Base-by-base conservation (phyloP, 1,140 invertebrate genomes). In the Drosophila kanapiae region DNA sequence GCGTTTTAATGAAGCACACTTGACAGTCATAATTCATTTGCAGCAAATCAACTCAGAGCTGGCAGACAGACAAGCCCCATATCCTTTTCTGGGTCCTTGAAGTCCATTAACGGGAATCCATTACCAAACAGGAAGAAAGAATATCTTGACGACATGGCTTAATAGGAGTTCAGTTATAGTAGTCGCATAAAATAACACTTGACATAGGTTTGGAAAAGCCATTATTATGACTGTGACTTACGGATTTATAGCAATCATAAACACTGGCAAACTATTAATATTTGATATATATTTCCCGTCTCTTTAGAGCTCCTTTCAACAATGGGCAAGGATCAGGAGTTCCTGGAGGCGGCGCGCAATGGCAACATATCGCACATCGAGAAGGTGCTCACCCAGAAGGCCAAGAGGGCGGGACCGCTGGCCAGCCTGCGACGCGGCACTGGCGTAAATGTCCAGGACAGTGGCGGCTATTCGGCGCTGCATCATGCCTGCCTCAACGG, bases 281-380 rank as follows among this genome's bases (percentile, higher is more conserved):
- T 23, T 23, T 31, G 31, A 43, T 3, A n/a, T 6, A 29, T 3
- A 1, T 35, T 37, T 64, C 54, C 29, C 63, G 63, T 37, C 47
- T 43, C 14, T 33, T 45, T 40, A 38, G 31, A 80, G 45, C 47
- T 38, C 43, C 18, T 54, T 10, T 18, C 1, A 3, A 78, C 49
- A 49, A 98, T 99, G 97, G 98, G 98, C 92, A 98, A 98, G 94
- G 98, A 99, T 93, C 97, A 98, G 93, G 98, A 99, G 94, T 95
- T 99, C 93, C 95, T 99, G 93, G 98, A 99, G 93, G 98, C 98
- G 85, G 97, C 98, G 77, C 95, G 98, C 87, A 97, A 96, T 94
- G 98, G 98, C 92, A 98, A 98, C 94, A 95, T 96, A 82, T 94
- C 95, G 69, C 95, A 96, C 80, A 97, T 99, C 53, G 98, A 98